Base-by-base conservation (phyloP, 2,888 invertebrate genomes). In the Zygothrica quintamaculata region DNA sequence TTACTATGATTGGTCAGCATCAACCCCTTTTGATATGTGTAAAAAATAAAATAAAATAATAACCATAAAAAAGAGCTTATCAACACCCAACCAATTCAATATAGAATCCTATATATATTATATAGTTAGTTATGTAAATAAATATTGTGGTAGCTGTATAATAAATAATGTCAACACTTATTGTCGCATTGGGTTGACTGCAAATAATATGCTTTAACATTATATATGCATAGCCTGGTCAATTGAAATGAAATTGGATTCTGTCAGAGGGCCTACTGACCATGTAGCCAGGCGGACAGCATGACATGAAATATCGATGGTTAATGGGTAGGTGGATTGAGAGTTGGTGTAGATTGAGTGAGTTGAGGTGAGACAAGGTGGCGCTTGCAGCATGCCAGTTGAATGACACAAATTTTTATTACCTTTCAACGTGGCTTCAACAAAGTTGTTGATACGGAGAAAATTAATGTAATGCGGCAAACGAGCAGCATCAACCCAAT, bases 231-330 rank as follows among this genome's bases (percentile, higher is more conserved):
- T 86, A 80, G 87, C 55, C 72, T 74, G 88, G 86, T 77, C 84
- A 85, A 87, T 84, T 82, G 84, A 87, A 84, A 74, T 80, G 74
- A 84, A 84, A 84, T 84, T 87, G 87, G 87, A 84, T 84, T 87
- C 87, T 82, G 78, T 79, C 86, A 25, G 44, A 8, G 16, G 40
- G 56, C 18, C 40, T 31, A 34, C 18, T 50, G 51, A 43, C 36
- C 69, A 29, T 9, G 43, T 43, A 8, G 3, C 31, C 8, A 29
- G 8, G 15, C 29, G 25, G 29, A 12, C 9, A 36, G 33, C 44
- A 42, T 67, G 61, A 60, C 52, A 40, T 47, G 36, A 34, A 31
- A 26, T 60, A 53, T 59, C 52, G 64, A 58, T 70, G 51, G 52
- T 42, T 53, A 48, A 52, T 37, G 37, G 31, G 29, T 29, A 16